A percentile compares a stretch with the other conserved stretches of the same genome.
These are phyloP conservation scores for Gephyroberyx darwinii DNA, from an alignment of 2,797 vertebrate genomes.

Conservation along the genomic window DNA sequence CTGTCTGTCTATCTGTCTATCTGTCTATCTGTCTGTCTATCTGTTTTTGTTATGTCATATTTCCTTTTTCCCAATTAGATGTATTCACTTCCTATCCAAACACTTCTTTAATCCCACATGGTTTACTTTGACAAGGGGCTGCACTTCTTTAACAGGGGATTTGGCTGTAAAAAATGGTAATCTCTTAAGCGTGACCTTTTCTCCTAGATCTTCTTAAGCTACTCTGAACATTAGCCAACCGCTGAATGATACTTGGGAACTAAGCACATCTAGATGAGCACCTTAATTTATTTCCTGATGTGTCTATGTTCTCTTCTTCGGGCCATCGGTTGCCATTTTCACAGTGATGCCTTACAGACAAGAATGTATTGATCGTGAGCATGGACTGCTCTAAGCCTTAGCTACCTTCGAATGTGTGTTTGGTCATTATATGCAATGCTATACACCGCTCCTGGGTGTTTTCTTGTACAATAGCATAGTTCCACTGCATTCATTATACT, in stretches of 20 bases:
- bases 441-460: too few species aligned
- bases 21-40: not conserved
- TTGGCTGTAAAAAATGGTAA: slow-evolving; percentile 37
- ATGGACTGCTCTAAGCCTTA: slow-evolving; percentile 13
- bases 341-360: slow-evolving; percentile 26
- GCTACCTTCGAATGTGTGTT: slow-evolving; percentile 23
- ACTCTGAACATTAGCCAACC: slow-evolving; percentile 31
- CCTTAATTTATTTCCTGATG: slow-evolving; percentile 47
- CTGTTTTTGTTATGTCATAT: not conserved
- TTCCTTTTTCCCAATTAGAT: not conserved
- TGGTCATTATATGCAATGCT: too few species aligned
- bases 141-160: slow-evolving; percentile 35
- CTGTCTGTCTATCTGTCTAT: not conserved
- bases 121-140: slow-evolving; percentile 29
- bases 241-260: slow-evolving; percentile 45
- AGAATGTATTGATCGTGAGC: slow-evolving; percentile 39
- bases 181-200: slow-evolving; percentile 65
- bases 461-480: too few species aligned
- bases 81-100: not conserved
- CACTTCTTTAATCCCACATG: not conserved
- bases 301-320: slow-evolving; percentile 24
- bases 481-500: too few species aligned
- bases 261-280: slow-evolving; percentile 41
- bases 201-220: slow-evolving; percentile 39
- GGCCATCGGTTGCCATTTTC: slow-evolving; percentile 44